A percentile compares a stretch with the other conserved stretches of the same genome.
phyloP scores from a whole-genome alignment of 2,888 invertebrate species.

The Digitonthophagus gazella region DNA sequence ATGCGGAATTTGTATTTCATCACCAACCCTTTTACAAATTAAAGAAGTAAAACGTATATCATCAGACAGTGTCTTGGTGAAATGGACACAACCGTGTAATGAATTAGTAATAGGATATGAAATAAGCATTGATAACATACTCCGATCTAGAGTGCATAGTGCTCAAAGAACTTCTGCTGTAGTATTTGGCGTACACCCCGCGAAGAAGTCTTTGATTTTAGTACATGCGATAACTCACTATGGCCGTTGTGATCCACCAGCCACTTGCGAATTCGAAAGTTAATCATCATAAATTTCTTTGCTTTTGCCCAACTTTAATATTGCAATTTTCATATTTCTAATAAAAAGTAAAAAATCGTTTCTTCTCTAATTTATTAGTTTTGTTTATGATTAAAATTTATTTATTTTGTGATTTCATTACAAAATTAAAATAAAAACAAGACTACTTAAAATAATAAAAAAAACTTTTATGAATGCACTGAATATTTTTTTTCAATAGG shows the following conservation, averaged over 20 bases:
- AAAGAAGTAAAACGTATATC: conserved; percentile 34
- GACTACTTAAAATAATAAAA: no score
- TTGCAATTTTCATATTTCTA: no score
- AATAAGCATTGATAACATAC: conserved; percentile 33
- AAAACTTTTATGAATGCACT: no score
- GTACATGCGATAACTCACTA: conserved; percentile 31
- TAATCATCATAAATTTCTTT: not conserved
- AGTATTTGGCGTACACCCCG: conserved; percentile 31
- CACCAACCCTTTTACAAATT: conserved; percentile 28
- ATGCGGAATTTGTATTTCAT: not conserved
- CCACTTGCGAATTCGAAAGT: conserved; percentile 29
- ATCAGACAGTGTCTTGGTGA: conserved; percentile 36
- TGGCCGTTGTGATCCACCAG: conserved; percentile 35
- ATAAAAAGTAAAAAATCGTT: no score
- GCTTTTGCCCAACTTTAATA: no score
- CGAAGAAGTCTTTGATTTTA: conserved; percentile 27
- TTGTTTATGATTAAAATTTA: no score
- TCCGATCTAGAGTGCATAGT: conserved; percentile 36
- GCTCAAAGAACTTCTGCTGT: conserved; percentile 34
- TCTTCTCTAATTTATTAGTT: no score
- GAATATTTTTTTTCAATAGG: no score
- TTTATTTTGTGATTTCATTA: no score
- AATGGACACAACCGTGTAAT: conserved; percentile 35
- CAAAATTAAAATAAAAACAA: no score
- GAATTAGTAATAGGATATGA: conserved; percentile 36